These are phyloP conservation scores for Tupaia tana DNA, from an alignment of 2,113 vertebrate genomes.

Conservation along the genomic window DNA sequence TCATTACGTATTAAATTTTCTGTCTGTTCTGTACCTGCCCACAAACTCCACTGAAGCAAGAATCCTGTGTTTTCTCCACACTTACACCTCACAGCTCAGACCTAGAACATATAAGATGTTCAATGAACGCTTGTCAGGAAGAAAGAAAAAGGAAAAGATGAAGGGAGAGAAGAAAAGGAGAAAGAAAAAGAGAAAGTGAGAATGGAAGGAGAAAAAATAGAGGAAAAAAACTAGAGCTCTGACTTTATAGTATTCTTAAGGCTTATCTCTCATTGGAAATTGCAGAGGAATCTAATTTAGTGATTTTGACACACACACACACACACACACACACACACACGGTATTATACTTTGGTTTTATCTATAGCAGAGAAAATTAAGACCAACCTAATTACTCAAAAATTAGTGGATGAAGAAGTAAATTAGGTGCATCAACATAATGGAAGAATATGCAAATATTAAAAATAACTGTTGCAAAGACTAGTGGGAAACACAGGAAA, in stretches of 20 bases:
- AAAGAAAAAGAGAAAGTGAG: neutral
- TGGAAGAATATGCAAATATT: slow-evolving; percentile 62
- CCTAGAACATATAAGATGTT: neutral
- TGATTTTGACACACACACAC: neutral
- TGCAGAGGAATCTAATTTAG: slow-evolving; percentile 6
- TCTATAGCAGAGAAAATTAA: slow-evolving; percentile 54
- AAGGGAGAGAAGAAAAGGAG: neutral
- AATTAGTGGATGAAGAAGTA: slow-evolving; percentile 60
- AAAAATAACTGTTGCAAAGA: slow-evolving; percentile 61
- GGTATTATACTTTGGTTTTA: slow-evolving; percentile 54
- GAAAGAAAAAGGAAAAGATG: neutral
- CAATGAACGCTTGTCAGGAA: neutral
- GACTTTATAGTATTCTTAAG: slow-evolving; percentile 29
- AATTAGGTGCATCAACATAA: slow-evolving; percentile 45
- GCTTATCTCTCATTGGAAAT: slow-evolving; percentile 19
- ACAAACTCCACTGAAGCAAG: neutral
- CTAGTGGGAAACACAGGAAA: slow-evolving; percentile 39
- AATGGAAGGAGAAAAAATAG: neutral
- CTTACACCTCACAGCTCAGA: neutral
- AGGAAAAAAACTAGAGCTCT: slow-evolving; percentile 7
- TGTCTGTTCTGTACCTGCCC: neutral
- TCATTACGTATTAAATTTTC: neutral
- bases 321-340: neutral
- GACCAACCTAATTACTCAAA: slow-evolving; percentile 65
- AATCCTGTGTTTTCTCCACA: neutral